These are phyloP conservation scores for Dolichomitus sp. DNA, from an alignment of 2,888 invertebrate genomes.

Conservation along the genomic window DNA sequence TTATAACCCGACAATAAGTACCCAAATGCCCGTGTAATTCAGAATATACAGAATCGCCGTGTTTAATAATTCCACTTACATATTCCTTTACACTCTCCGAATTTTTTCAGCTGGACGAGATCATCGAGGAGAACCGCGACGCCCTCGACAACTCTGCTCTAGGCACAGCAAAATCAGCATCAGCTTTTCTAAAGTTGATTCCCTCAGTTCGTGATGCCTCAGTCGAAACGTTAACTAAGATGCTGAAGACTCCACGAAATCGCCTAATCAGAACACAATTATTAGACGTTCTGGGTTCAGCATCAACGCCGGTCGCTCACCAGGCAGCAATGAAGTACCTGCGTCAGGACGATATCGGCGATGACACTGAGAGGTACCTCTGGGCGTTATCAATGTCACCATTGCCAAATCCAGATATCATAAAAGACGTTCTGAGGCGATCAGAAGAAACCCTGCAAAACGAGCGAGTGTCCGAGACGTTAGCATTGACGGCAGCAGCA, in stretches of 20 bases:
- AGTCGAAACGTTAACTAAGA: slow-evolving; percentile 88
- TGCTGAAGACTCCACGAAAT: slow-evolving; percentile 88
- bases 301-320: slow-evolving; percentile 90
- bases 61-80: no score
- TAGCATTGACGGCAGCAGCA: slow-evolving; percentile 90
- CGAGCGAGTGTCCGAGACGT: slow-evolving; percentile 89
- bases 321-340: slow-evolving; percentile 90
- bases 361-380: slow-evolving; percentile 91
- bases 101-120: slow-evolving; percentile 86
- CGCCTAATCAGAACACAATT: slow-evolving; percentile 89
- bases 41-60: no score
- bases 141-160: slow-evolving; percentile 88
- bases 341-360: slow-evolving; percentile 87
- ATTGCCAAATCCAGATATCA: slow-evolving; percentile 88
- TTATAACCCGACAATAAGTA: no score
- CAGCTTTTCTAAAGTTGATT: slow-evolving; percentile 89
- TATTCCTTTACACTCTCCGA: no score
- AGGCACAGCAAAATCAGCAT: slow-evolving; percentile 89
- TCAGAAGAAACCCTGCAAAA: slow-evolving; percentile 87
- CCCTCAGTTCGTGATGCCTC: slow-evolving; percentile 88
- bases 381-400: slow-evolving; percentile 91
- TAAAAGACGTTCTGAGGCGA: slow-evolving; percentile 86
- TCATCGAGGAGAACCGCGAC: slow-evolving; percentile 87
- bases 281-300: slow-evolving; percentile 90
- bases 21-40: no score